Percentiles rank a stretch among this genome's conserved stretches.
These are phyloP conservation scores for Elanoides forficatus DNA, from an alignment of 2,113 vertebrate species.

Conservation along the genomic window DNA sequence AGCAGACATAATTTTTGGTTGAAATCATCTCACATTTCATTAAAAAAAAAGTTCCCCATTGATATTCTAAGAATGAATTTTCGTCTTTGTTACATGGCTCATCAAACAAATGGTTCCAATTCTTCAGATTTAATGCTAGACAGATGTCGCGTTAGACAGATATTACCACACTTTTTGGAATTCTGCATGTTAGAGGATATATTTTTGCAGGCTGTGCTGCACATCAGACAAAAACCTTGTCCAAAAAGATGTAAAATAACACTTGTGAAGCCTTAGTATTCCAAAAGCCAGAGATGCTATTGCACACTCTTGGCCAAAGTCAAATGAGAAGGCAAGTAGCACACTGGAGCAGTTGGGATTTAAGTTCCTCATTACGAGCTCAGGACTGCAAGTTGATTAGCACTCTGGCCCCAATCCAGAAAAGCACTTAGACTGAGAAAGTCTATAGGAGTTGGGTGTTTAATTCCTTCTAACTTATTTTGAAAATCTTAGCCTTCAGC, in stretches of 20 bases:
- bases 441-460: background rate
- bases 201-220: constrained; percentile 8
- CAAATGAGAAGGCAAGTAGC: background rate
- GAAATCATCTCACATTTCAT: constrained; percentile 31
- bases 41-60: background rate
- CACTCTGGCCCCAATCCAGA: background rate
- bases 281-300: constrained; percentile 3
- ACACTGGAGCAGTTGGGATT: background rate
- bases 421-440: constrained; percentile 30
- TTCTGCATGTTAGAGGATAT: background rate
- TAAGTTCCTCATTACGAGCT: background rate
- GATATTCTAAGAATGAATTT: constrained; percentile 45
- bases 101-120: constrained; percentile 44
- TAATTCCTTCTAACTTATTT: background rate
- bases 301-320: background rate
- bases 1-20: background rate
- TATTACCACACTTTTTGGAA: constrained; percentile 24
- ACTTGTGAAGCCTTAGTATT: background rate
- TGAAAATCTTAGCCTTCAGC: background rate
- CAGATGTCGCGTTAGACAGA: constrained; percentile 13
- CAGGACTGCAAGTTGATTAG: background rate
- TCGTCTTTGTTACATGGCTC: background rate
- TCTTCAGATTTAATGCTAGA: constrained; percentile 33
- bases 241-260: constrained; percentile 38
- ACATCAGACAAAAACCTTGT: background rate